A percentile compares a stretch with the other conserved stretches of the same genome.
Evolutionary conservation across 2,888 invertebrate genomes (phyloP).

Genomic region (Pseudococcus longispinus): DNA sequence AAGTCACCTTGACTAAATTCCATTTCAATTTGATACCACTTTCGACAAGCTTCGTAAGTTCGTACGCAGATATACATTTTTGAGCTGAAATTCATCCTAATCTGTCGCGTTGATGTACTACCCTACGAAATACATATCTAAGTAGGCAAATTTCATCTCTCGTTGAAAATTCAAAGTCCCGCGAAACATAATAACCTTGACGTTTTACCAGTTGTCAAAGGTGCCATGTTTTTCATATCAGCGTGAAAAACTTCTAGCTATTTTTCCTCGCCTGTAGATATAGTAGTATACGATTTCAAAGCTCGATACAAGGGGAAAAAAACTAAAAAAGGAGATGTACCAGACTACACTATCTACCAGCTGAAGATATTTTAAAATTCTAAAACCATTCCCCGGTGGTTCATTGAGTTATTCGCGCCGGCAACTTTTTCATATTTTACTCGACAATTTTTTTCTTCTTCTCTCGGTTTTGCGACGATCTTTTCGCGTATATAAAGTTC

Average conservation of each 20-base stretch:
- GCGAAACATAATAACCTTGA: slow-evolving; percentile 3
- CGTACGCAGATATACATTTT: background rate
- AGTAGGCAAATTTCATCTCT: background rate
- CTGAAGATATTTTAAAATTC: slow-evolving; percentile 8
- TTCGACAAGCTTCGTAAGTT: background rate
- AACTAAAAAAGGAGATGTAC: background rate
- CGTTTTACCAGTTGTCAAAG: background rate
- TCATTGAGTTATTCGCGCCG: background rate
- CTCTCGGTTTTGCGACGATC: background rate
- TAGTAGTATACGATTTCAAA: background rate
- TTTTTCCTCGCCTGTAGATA: background rate
- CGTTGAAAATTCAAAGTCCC: background rate
- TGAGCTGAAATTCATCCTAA: background rate
- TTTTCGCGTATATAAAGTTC: background rate
- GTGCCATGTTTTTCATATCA: background rate
- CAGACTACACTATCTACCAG: background rate
- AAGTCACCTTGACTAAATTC: background rate
- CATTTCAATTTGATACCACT: too few species aligned
- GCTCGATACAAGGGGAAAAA: background rate
- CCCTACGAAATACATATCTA: background rate
- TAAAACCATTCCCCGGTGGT: background rate
- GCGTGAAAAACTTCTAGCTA: background rate
- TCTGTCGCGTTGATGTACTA: background rate
- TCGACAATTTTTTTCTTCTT: background rate
- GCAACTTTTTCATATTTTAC: background rate